Evolutionary conservation across 1,140 invertebrate species (phyloP).

Genomic region (Physella acuta): DNA sequence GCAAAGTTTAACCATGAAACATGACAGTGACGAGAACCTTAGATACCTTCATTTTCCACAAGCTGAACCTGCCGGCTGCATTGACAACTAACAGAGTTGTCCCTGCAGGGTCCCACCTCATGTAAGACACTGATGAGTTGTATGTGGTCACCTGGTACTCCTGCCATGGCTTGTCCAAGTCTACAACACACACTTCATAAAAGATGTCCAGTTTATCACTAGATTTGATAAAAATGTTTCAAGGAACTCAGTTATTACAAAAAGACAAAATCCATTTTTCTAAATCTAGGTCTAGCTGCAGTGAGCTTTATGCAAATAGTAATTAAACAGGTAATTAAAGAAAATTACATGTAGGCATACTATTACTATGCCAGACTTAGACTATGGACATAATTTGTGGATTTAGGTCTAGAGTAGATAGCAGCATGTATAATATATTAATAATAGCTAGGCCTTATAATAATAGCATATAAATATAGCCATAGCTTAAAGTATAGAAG

Average conservation of each 20-base stretch:
- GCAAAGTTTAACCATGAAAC: too few relatives aligned
- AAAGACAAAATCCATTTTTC: not conserved
- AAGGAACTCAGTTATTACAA: too few relatives aligned
- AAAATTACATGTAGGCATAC: too few relatives aligned
- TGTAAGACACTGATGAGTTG: constrained; percentile 30
- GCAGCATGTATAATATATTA: too few relatives aligned
- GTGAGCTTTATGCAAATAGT: too few relatives aligned
- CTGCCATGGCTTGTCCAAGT: constrained; percentile 48
- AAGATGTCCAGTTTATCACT: constrained; percentile 36
- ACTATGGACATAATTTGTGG: too few relatives aligned
- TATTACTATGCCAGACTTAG: too few relatives aligned
- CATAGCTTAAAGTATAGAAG: too few relatives aligned
- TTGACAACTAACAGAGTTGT: constrained; percentile 35
- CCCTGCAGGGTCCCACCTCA: constrained; percentile 44
- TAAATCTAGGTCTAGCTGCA: not conserved
- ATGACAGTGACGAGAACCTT: too few relatives aligned
- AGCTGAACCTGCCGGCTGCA: constrained; percentile 35
- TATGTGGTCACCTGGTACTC: constrained; percentile 35
- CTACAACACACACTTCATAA: constrained; percentile 43
- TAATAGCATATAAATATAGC: too few relatives aligned
- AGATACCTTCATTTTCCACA: constrained; percentile 49
- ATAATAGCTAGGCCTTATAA: too few relatives aligned
- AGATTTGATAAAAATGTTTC: not conserved
- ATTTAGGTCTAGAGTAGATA: too few relatives aligned
- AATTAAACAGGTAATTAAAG: not conserved